Percentiles rank a stretch among this genome's conserved stretches.
phyloP scores from a whole-genome alignment of 2,888 invertebrate species.

The Agapetus fuscipes region DNA sequence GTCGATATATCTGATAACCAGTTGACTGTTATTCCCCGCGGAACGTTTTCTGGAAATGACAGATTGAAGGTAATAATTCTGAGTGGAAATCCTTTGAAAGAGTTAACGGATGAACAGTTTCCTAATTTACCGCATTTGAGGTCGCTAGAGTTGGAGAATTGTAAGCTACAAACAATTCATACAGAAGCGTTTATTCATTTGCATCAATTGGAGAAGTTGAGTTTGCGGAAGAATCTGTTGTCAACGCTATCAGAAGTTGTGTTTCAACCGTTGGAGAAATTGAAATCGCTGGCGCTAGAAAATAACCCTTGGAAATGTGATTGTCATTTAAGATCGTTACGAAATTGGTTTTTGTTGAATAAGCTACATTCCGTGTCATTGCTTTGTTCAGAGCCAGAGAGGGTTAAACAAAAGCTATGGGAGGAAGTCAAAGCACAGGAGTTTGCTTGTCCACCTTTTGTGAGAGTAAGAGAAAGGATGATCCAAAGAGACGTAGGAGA shows the following conservation, averaged over 20 bases:
- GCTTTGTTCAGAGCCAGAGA: conserved; percentile 63
- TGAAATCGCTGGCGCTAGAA: conserved; percentile 73
- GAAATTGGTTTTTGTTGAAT: conserved; percentile 72
- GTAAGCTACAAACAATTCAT: conserved; percentile 65
- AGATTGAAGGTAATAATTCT: conserved; percentile 67
- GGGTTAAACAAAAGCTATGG: conserved; percentile 65
- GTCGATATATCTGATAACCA: conserved; percentile 80
- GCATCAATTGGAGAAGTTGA: conserved; percentile 47
- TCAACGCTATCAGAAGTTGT: conserved; percentile 56
- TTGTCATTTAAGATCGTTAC: conserved; percentile 72
- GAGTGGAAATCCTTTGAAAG: conserved; percentile 72
- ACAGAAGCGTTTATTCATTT: conserved; percentile 68
- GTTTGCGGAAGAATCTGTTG: conserved; percentile 67
- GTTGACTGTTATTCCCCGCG: conserved; percentile 61
- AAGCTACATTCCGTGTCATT: conserved; percentile 69
- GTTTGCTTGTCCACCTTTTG: conserved; percentile 75
- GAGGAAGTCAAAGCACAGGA: conserved; percentile 62
- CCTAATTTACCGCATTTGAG: conserved; percentile 71
- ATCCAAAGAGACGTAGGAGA: conserved; percentile 69
- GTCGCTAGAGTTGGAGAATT: conserved; percentile 70
- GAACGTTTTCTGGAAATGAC: conserved; percentile 79
- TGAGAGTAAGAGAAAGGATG: conserved; percentile 52
- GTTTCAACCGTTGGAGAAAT: conserved; percentile 53
- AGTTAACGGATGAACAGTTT: conserved; percentile 67
- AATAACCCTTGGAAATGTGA: conserved; percentile 89